Conservation (phyloP, 64 coral and sea anemone genomes). For the Acropora yongei region DNA sequence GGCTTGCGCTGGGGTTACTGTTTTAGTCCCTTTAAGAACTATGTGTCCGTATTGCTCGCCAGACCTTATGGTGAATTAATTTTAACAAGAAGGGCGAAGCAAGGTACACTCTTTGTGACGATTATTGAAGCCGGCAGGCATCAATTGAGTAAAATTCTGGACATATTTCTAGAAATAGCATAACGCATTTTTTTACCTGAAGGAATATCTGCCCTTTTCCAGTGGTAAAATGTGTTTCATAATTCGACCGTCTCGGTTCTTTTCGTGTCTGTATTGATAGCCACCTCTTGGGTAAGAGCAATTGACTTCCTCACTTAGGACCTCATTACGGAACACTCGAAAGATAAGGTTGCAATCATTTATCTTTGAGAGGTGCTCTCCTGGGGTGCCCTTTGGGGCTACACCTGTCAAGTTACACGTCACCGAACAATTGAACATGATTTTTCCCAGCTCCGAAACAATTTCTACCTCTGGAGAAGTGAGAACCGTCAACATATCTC, state of each 20-base stretch:
- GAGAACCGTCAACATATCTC: slow-evolving; percentile 58
- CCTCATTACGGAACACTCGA: slow-evolving; percentile 51
- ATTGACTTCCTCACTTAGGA: slow-evolving; percentile 56
- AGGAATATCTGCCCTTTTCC: slow-evolving; percentile 56
- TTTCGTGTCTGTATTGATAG: slow-evolving; percentile 59
- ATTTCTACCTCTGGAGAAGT: slow-evolving; percentile 48
- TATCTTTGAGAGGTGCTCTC: slow-evolving; percentile 64
- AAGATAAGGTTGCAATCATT: slow-evolving; percentile 72
- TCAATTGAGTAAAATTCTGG: no score
- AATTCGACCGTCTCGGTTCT: slow-evolving; percentile 62
- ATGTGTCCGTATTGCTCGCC: no score
- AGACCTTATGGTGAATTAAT: no score
- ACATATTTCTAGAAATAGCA: no score
- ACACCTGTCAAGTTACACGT: slow-evolving; percentile 71
- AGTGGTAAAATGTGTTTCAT: slow-evolving; percentile 46
- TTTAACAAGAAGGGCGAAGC: no score
- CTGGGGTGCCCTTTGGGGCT: background rate
- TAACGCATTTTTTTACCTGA: slow-evolving; percentile 45
- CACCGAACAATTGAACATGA: slow-evolving; percentile 77
- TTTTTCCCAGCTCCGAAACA: slow-evolving; percentile 56
- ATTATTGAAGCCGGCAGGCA: no score
- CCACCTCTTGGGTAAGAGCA: slow-evolving; percentile 70
- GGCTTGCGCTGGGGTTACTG: no score
- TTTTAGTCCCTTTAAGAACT: no score
- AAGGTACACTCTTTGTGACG: no score